phyloP scores from a whole-genome alignment of 2,797 vertebrate genomes.

The Loriculus beryllinus region DNA sequence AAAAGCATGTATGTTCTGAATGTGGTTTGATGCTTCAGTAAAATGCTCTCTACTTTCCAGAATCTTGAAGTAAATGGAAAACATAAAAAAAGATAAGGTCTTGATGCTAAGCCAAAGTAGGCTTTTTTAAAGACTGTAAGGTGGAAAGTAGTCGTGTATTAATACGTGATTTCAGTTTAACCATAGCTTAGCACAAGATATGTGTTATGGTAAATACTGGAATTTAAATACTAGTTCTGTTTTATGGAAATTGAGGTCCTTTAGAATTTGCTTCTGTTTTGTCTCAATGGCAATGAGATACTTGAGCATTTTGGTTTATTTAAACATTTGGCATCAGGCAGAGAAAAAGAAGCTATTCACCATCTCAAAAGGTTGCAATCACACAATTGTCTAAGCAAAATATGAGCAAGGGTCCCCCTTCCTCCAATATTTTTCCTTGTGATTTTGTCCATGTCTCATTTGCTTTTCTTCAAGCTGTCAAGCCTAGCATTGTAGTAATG shows the following conservation, averaged over 20 bases:
- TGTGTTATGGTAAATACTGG: rapidly evolving
- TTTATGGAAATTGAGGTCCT: not conserved
- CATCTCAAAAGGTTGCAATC: not conserved
- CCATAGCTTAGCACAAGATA: too few relatives aligned
- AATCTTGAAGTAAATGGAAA: not conserved
- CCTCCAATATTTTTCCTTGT: not conserved
- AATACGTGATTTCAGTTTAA: not conserved
- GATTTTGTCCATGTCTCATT: not conserved
- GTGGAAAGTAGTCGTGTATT: not conserved
- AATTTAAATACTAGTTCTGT: not conserved
- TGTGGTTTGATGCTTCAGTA: not conserved
- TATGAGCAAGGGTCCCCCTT: not conserved
- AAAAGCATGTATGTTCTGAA: not conserved
- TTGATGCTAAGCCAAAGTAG: not conserved
- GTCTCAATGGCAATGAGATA: not conserved
- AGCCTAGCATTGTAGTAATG: not conserved
- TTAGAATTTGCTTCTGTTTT: not conserved
- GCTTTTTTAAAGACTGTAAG: not conserved
- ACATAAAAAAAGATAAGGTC: not conserved
- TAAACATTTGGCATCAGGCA: not conserved
- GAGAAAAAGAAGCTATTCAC: not conserved
- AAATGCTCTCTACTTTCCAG: not conserved
- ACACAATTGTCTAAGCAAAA: not conserved
- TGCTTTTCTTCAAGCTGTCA: not conserved
- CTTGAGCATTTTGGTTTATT: not conserved